Conservation (phyloP, 2,888 invertebrate genomes). For the Drosophila cracens region DNA sequence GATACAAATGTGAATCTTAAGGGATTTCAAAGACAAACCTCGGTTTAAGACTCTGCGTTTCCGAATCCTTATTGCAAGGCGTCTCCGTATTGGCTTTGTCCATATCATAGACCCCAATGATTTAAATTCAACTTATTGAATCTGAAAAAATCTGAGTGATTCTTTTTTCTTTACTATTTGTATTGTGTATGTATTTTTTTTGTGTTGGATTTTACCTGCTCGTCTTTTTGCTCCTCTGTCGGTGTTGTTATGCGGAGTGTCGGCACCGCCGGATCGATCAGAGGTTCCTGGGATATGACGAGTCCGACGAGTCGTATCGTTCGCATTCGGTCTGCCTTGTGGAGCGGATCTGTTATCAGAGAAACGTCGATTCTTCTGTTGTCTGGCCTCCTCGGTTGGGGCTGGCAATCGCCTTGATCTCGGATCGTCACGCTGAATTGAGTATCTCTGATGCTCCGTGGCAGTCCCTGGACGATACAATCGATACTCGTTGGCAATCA, state of each 20-base stretch:
- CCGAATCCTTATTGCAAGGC: background rate
- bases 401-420: slow-evolving; percentile 10
- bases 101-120: slow-evolving; percentile 8
- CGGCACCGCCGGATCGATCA: slow-evolving; percentile 6
- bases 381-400: slow-evolving; percentile 16
- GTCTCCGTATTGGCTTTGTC: background rate
- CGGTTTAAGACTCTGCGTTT: background rate
- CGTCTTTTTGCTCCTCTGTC: slow-evolving; percentile 15
- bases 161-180: background rate
- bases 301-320: slow-evolving; percentile 13
- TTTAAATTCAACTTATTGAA: slow-evolving; percentile 8
- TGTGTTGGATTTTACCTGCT: slow-evolving; percentile 11
- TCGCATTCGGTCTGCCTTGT: background rate
- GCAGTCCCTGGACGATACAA: slow-evolving; percentile 15
- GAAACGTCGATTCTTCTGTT: slow-evolving; percentile 18
- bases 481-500: slow-evolving; percentile 42
- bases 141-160: slow-evolving; percentile 6
- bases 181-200: too few relatives aligned
- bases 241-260: background rate
- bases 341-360: slow-evolving; percentile 7
- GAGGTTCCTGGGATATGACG: background rate
- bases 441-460: slow-evolving; percentile 24
- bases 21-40: slow-evolving; percentile 1
- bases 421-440: slow-evolving; percentile 15
- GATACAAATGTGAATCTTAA: background rate